Evolutionary conservation across 2,888 invertebrate species (phyloP), one percentile per base, ranked within the genome.

Genomic region (Microplitis manilae): DNA sequence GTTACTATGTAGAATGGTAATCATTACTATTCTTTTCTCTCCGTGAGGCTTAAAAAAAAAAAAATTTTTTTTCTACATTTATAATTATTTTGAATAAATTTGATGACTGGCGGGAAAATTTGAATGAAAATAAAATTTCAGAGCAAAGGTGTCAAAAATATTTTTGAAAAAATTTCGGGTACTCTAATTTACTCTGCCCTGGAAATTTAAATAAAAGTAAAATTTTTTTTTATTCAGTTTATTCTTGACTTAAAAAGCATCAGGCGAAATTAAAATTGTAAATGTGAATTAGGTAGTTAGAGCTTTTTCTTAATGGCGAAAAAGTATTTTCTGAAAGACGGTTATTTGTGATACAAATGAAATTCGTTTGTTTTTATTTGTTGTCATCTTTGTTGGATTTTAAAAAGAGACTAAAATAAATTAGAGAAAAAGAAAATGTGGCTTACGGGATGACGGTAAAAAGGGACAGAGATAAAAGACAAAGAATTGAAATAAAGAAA

Each of bases 291-390:
- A 87, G 86, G 86, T 83, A 87, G 86, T 83, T 82, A 82, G 82
- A 83, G 75, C 81, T 79, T 83, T 81, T 80, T 78, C 79, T 82
- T 80, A 78, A 79, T 73, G 7, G 41, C 20, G 65, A 50, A 73
- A 50, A 38, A 65, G 30, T 30, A 50, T 72, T 40, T 30, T 13
- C 41, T n/a, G 82, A 77, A 82, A 80, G 81, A 83, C 79, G 82
- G 50, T 50, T 86, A 87, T 87, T 87, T 85, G 87, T 83, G 86
- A 86, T 85, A 86, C 87, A 88, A 88, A 88, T 84, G 77, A 87
- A 85, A 87, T 88, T 86, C 85, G 85, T 87, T 88, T 88, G 87
- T 87, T 88, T 87, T 88, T 86, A 85, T 86, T 87, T 83, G 85
- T 83, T 82, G 59, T 65, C 73, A 62, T 82, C 84, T 73, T 62